Percentiles rank a stretch among this genome's conserved stretches.
Conservation (phyloP, 2,888 invertebrate genomes). For the Petrolisthes manimaculis region DNA sequence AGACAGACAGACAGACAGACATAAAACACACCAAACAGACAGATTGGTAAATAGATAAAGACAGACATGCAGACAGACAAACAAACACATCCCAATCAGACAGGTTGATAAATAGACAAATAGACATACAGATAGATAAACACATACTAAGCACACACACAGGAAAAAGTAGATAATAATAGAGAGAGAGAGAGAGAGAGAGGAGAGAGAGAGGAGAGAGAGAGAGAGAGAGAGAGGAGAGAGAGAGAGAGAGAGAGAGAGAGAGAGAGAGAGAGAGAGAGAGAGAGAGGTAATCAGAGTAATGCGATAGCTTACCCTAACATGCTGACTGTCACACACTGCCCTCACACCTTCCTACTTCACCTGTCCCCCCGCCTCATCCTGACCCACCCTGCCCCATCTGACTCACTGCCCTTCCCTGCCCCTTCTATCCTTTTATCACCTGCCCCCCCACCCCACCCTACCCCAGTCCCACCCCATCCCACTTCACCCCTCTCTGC, state of each 20-base stretch:
- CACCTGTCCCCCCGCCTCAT: not conserved
- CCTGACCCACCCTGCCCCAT: not conserved
- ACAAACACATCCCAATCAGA: too few species aligned
- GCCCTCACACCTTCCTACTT: not conserved
- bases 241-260: constrained; percentile 16
- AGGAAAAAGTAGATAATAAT: too few species aligned
- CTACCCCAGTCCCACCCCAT: not conserved
- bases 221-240: not conserved
- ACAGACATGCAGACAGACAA: too few species aligned
- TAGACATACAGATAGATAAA: not conserved
- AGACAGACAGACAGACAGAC: not conserved
- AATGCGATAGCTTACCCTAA: not conserved
- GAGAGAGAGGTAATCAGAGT: not conserved
- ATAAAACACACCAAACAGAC: not conserved
- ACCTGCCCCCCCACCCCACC: not conserved
- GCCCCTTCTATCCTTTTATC: not conserved
- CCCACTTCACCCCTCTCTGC: not conserved
- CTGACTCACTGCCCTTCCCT: not conserved
- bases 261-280: constrained; percentile 15
- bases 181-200: not conserved
- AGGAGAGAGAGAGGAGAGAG: not conserved
- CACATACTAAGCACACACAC: too few species aligned
- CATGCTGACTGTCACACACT: not conserved
- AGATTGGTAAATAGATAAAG: too few species aligned
- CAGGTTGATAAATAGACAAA: too few species aligned